These are phyloP conservation scores for Dromiciops gliroides DNA, from an alignment of 2,113 vertebrate species.

Conservation along the genomic window DNA sequence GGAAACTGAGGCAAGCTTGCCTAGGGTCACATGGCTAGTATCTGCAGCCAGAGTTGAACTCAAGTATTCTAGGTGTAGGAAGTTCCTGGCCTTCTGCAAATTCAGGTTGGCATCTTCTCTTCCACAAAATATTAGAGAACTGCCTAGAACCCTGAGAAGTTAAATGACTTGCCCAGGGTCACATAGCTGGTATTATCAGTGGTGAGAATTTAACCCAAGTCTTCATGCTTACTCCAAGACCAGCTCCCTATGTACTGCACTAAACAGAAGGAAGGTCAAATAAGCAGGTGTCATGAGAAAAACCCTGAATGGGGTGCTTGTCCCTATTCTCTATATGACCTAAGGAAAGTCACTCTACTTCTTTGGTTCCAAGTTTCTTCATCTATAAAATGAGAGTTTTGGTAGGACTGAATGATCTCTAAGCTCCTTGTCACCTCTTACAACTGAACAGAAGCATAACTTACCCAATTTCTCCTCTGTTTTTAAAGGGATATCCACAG, in stretches of 20 bases:
- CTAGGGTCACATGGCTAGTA: no score
- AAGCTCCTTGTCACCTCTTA: not conserved
- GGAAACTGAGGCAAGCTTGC: not conserved
- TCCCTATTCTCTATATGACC: not conserved
- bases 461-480: not conserved
- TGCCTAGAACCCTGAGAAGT: no score
- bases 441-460: not conserved
- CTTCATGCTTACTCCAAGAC: not conserved
- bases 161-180: no score
- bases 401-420: not conserved
- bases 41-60: no score
- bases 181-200: no score
- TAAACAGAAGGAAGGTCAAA: slow-evolving; percentile 34
- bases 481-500: not conserved
- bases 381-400: not conserved
- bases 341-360: not conserved
- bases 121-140: no score
- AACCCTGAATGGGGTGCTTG: not conserved
- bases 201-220: no score
- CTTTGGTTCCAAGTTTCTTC: not conserved
- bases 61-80: not conserved
- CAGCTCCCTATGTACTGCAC: not conserved
- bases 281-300: slow-evolving; percentile 51
- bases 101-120: no score
- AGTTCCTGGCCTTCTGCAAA: not conserved